Conservation (phyloP, 2,888 invertebrate genomes). For the Dromius quadrimaculatus region DNA sequence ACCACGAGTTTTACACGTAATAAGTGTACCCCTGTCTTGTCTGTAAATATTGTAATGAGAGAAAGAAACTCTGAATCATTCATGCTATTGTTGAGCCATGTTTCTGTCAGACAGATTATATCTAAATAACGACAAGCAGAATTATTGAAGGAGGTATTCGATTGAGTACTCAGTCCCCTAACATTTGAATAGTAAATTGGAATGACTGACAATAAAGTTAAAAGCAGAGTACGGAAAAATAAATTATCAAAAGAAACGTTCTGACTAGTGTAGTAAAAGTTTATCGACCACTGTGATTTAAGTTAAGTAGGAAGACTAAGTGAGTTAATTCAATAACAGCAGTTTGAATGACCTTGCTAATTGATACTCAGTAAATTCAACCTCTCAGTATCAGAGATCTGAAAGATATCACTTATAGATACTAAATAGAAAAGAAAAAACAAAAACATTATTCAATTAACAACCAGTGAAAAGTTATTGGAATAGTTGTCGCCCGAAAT, state of each 20-base stretch:
- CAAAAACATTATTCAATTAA: not conserved
- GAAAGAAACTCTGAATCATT: not conserved
- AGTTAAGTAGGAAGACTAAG: not conserved
- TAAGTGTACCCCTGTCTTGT: too few relatives aligned
- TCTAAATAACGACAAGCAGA: not conserved
- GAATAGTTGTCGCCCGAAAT: not conserved
- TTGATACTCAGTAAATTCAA: not conserved
- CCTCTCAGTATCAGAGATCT: not conserved
- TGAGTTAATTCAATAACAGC: not conserved
- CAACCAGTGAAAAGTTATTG: not conserved
- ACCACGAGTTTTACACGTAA: not conserved
- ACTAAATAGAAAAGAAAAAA: not conserved
- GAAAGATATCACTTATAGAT: not conserved
- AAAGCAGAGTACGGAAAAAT: not conserved
- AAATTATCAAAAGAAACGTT: not conserved
- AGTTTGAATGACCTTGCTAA: not conserved
- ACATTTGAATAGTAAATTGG: not conserved
- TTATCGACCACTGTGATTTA: not conserved
- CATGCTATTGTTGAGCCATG: too few relatives aligned
- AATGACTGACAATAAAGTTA: not conserved
- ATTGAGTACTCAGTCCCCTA: not conserved
- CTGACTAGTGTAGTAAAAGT: not conserved
- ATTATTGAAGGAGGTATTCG: slow-evolving; percentile 3
- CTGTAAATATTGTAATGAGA: too few relatives aligned
- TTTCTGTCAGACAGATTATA: too few relatives aligned